phyloP scores from a whole-genome alignment of 2,113 vertebrate genomes.

The Sardina pilchardus region DNA sequence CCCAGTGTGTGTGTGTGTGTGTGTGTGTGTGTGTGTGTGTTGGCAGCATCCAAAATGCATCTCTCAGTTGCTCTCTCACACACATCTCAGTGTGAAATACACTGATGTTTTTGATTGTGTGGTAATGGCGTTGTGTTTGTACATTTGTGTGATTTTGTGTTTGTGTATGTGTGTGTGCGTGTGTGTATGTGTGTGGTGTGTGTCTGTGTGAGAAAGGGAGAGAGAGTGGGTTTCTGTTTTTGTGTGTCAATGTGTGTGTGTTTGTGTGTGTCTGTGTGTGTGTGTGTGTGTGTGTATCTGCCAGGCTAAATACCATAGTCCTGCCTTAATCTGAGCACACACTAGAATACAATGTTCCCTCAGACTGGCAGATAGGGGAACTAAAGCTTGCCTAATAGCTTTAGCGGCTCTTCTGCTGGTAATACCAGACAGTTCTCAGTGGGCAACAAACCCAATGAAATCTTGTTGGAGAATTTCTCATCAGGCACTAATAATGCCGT shows the following conservation, averaged over 20 bases:
- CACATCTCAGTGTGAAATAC: too few species aligned
- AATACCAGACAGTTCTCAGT: background rate
- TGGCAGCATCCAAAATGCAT: too few species aligned
- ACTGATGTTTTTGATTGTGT: too few species aligned
- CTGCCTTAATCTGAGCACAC: background rate
- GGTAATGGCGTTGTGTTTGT: too few species aligned
- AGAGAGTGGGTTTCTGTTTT: too few species aligned
- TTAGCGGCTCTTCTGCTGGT: background rate
- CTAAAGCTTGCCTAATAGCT: background rate
- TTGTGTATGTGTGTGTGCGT: background rate
- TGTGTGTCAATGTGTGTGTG: constrained; percentile 4
- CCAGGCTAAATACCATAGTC: too few species aligned
- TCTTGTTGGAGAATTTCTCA: background rate
- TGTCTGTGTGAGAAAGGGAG: background rate
- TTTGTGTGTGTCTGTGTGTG: background rate
- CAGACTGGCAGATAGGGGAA: background rate
- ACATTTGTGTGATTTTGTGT: too few species aligned
- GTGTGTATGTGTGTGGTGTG: background rate
- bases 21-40: too few species aligned
- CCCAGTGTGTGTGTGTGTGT: too few species aligned
- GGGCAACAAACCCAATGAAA: background rate
- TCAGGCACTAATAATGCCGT: background rate
- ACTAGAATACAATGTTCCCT: background rate
- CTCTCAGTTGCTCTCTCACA: too few species aligned
- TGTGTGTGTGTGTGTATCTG: background rate